phyloP scores from a whole-genome alignment of 2,888 invertebrate species.

The Aphodius sticticus region DNA sequence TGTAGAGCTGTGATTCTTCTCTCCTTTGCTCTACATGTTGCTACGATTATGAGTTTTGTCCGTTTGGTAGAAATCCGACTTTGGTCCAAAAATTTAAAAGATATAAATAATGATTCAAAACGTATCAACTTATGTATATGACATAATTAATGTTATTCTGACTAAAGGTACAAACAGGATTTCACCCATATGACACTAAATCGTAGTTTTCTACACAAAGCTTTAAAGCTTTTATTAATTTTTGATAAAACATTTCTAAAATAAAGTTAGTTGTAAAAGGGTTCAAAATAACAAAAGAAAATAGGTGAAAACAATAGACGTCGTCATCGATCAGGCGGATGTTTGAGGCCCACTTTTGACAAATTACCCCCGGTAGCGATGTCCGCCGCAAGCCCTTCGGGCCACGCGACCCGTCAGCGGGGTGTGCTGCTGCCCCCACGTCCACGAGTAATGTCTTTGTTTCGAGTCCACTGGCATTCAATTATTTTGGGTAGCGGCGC shows the following conservation, averaged over 20 bases:
- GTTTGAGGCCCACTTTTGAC: neutral
- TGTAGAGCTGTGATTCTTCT: too few relatives aligned
- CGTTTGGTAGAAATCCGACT: too few relatives aligned
- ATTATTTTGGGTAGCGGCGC: conserved; percentile 61
- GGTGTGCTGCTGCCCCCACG: neutral
- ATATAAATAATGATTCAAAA: too few relatives aligned
- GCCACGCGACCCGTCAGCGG: neutral
- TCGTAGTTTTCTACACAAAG: too few relatives aligned
- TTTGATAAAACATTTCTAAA: neutral
- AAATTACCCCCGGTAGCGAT: neutral
- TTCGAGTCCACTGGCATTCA: conserved; percentile 61
- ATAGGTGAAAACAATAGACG: neutral
- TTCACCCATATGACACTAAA: too few relatives aligned
- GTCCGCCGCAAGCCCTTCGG: neutral
- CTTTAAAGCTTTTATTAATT: too few relatives aligned
- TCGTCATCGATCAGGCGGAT: neutral
- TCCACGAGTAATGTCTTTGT: conserved; percentile 61
- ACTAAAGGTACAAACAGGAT: too few relatives aligned
- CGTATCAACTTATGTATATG: too few relatives aligned
- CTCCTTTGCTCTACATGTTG: too few relatives aligned
- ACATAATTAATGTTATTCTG: too few relatives aligned
- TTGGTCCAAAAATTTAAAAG: too few relatives aligned
- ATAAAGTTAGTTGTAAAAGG: conserved; percentile 8
- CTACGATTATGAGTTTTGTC: too few relatives aligned
- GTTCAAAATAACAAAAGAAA: neutral